Percentiles rank a stretch among this genome's conserved stretches.
phyloP scores from a whole-genome alignment of 2,113 vertebrate species.

The Nyctereutes procyonoides region DNA sequence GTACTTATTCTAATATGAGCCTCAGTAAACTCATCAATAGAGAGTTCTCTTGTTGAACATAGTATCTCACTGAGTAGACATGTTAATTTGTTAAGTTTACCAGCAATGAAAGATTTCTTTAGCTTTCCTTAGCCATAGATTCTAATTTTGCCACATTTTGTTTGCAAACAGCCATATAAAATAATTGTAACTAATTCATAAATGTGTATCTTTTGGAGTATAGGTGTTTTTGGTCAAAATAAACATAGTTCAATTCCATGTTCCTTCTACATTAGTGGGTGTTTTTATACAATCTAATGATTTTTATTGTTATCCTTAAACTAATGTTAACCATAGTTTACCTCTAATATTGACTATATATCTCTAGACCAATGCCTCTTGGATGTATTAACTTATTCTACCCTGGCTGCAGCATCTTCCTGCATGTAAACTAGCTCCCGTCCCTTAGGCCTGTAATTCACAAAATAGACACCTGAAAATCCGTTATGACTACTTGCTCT shows the following conservation, averaged over 20 bases:
- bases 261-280: not conserved
- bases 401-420: not conserved
- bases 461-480: not conserved
- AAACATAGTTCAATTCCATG: not conserved
- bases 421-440: not conserved
- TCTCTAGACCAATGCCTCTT: not conserved
- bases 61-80: not conserved
- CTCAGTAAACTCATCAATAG: not conserved
- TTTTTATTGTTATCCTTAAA: not conserved
- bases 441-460: not conserved
- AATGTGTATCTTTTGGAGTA: not conserved
- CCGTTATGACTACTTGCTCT: not conserved
- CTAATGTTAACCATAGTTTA: not conserved
- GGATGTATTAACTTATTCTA: not conserved
- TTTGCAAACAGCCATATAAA: not conserved
- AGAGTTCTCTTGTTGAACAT: not conserved
- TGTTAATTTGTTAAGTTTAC: not conserved
- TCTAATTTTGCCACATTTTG: not conserved
- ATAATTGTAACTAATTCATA: slow-evolving; percentile 7
- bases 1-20: not conserved
- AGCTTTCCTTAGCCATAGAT: not conserved
- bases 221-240: not conserved
- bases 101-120: not conserved
- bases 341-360: not conserved
- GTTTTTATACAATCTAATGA: not conserved